Conservation (phyloP, 2,113 vertebrate genomes). For the Eulemur macaco region DNA sequence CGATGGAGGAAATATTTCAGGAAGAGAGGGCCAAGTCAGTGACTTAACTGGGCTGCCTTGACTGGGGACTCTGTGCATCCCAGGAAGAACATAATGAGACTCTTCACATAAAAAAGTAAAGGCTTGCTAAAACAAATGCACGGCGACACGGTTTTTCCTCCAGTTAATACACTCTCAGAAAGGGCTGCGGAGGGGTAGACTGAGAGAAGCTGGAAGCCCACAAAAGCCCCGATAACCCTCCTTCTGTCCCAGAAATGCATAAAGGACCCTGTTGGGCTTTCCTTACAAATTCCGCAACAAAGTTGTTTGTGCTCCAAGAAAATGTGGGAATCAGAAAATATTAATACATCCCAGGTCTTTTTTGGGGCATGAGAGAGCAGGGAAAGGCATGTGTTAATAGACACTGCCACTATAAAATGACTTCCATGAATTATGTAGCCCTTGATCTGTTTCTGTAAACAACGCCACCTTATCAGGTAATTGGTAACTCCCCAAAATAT, state of each 20-base stretch:
- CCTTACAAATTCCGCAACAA: neutral
- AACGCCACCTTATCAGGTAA: neutral
- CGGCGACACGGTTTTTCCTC: neutral
- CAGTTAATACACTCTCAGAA: neutral
- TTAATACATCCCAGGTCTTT: neutral
- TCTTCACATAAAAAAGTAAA: neutral
- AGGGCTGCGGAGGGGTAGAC: neutral
- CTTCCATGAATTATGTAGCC: neutral
- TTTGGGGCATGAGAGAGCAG: accelerated
- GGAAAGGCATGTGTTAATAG: neutral
- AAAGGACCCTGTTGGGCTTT: neutral
- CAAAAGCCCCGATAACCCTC: neutral
- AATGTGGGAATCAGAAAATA: neutral
- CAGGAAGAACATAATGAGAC: neutral
- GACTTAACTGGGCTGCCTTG: neutral
- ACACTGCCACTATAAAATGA: slow-evolving; percentile 8
- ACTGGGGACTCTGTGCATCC: neutral
- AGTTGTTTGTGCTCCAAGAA: neutral
- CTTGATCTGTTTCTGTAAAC: slow-evolving; percentile 56
- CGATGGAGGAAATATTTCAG: neutral
- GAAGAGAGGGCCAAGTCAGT: slow-evolving; percentile 11
- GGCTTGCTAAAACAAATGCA: neutral
- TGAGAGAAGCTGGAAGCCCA: neutral
- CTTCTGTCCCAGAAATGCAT: slow-evolving; percentile 20
- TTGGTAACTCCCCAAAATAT: neutral